Base-by-base conservation (phyloP, 2,888 invertebrate genomes). In the Steinernema carpocapsae region DNA sequence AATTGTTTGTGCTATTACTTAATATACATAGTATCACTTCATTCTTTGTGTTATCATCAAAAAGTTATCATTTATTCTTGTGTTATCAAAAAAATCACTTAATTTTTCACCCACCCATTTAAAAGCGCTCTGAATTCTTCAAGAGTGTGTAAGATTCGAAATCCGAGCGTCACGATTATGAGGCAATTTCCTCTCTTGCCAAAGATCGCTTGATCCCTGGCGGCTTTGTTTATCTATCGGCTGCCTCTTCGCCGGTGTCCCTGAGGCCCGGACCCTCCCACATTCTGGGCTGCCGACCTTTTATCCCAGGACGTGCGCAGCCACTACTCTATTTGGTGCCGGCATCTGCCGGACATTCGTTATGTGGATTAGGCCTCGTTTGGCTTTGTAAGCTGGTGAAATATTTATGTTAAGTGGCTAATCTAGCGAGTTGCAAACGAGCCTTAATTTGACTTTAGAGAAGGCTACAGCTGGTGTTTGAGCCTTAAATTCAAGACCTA, bases 241-340 rank as follows among this genome's bases (percentile, higher is more conserved):
- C 52, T n/a, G 22, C 12, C 22, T 37, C 37, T 48, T 19, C 48
- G 14, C 4, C 48, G 48, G 17, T 14, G 37, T 37, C 37, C 37
- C 37, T 37, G 48, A 48, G 48, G 48, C 17, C 2, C 7, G 14
- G 64, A 29, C 64, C 64, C 64, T 64, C 64, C 64, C 64, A 64
- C 32, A 32, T 64, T 64, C 7, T 29, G 7, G 64, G 2, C 64
- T 32, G 14, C 1, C 24, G 56, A 56, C 64, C 32, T 26, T 12
- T 32, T 17, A 24, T n/a, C 52, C 19, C n/a, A n/a, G n/a, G n/a
- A 7, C 1, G 24, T 24, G 12, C 19, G 1, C 29, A 29, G 10
- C 64, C n/a, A n/a, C n/a, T n/a, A n/a, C 56, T 22, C 56, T 56
- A 56, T 3, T 14, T 17, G 52, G 24, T 24, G 17, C 17, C 32